Conservation (phyloP, 2,888 invertebrate species). For the Charanyca ferruginea region DNA sequence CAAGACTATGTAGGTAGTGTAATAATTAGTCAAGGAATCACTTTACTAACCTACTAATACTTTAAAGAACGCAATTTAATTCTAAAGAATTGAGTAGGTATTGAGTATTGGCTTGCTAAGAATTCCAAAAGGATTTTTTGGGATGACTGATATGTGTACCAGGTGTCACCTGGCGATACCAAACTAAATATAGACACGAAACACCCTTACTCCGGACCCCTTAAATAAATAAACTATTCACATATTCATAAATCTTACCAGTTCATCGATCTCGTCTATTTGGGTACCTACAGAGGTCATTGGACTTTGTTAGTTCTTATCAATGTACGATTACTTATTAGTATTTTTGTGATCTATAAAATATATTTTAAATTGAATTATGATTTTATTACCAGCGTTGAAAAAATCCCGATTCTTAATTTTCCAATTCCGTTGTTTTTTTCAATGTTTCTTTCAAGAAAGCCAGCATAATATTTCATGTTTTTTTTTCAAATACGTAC, state of each 20-base stretch:
- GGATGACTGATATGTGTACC: conserved; percentile 25
- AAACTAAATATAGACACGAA: conserved; percentile 25
- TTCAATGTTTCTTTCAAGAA: too few species aligned
- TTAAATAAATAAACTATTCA: conserved; percentile 48
- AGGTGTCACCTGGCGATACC: conserved; percentile 43
- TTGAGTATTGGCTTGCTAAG: not conserved
- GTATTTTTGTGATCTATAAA: too few species aligned
- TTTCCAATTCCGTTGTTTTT: too few species aligned
- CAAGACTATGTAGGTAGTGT: too few species aligned
- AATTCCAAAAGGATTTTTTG: conserved; percentile 3
- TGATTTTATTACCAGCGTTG: too few species aligned
- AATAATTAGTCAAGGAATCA: too few species aligned
- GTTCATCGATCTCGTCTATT: conserved; percentile 31
- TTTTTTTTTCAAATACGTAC: too few species aligned
- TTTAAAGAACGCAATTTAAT: not conserved
- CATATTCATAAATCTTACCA: conserved; percentile 38
- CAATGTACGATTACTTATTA: not conserved
- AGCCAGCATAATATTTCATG: too few species aligned
- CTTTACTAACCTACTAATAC: not conserved
- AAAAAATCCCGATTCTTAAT: too few species aligned
- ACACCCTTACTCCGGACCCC: conserved; percentile 37
- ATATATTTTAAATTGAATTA: too few species aligned
- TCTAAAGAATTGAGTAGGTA: not conserved
- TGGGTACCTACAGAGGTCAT: conserved; percentile 22
- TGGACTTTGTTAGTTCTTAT: conserved; percentile 24